Base-by-base conservation (phyloP, 37 sponge, comb jelly and placozoan genomes). In the Petrosia ficiformis region DNA sequence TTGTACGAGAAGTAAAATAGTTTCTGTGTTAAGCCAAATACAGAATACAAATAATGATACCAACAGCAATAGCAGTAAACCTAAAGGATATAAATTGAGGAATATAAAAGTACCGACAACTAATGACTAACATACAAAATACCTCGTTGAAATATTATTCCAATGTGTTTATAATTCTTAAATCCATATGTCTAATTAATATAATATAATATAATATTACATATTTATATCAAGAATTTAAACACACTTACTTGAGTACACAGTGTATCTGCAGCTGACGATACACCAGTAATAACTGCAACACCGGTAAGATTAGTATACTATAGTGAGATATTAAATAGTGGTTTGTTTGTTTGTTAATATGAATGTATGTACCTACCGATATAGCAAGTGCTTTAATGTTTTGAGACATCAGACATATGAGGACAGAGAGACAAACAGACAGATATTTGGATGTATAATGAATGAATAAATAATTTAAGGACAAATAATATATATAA, bases 131-230 rank as follows among this genome's bases (percentile, higher is more conserved):
- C 14, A 48, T 14, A 48, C 14, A 14, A 48, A 48, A 14, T 74
- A 71, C 89, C 86, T 73, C 82, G 57, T 52, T 90, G 91, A 3
- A 81, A 59, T 58, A 77, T 32, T 8, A 78, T 28, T 28, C 91
- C 91, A 24, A 90, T 82, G 43, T 77, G 57, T 39, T 77, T 84
- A 65, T 78, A 90, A 65, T 81, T 90, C 43, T 81, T 81, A 63
- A 58, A 67, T 1, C 91, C 91, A 77, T 68, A 90, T 30, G 77
- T 76, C 82, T 90, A n/a, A n/a, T n/a, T n/a, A n/a, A n/a, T n/a
- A n/a, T n/a, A n/a, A n/a, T n/a, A n/a, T n/a, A n/a, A n/a, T n/a
- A n/a, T n/a, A n/a, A n/a, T n/a, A n/a, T n/a, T n/a, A n/a, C n/a
- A n/a, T n/a, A n/a, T n/a, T n/a, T n/a, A n/a, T n/a, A n/a, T n/a